These are phyloP conservation scores for Macrotrachela quadricornifera DNA, from an alignment of 1,140 invertebrate species.

Conservation along the genomic window DNA sequence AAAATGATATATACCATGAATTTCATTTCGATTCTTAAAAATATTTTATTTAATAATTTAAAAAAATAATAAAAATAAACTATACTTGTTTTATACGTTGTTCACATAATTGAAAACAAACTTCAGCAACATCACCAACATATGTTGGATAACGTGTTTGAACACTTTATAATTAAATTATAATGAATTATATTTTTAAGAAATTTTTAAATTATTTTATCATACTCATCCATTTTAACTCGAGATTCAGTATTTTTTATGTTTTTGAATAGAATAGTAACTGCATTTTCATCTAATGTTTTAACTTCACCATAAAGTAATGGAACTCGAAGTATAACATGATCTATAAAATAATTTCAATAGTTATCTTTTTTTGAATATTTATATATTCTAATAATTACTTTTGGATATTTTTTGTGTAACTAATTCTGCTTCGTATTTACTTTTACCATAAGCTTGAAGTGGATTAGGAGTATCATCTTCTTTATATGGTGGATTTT, in stretches of 20 bases:
- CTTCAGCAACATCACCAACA: slow-evolving; percentile 30
- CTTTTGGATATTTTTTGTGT: slow-evolving; percentile 11
- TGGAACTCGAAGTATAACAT: slow-evolving; percentile 33
- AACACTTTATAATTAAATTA: neutral
- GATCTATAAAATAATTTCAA: neutral
- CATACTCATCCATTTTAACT: too few relatives aligned
- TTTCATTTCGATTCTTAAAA: neutral
- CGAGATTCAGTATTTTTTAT: slow-evolving; percentile 8
- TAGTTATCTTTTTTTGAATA: neutral
- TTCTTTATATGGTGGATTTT: slow-evolving; percentile 32
- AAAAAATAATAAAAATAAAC: neutral
- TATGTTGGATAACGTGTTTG: slow-evolving; percentile 33
- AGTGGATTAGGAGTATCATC: slow-evolving; percentile 31
- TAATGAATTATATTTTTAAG: too few relatives aligned
- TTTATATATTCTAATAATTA: neutral
- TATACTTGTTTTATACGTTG: neutral
- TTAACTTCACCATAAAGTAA: slow-evolving; percentile 31
- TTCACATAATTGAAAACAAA: slow-evolving; percentile 10
- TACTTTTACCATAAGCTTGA: slow-evolving; percentile 36
- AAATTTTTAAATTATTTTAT: too few relatives aligned
- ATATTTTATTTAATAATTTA: neutral
- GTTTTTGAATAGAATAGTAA: slow-evolving; percentile 31
- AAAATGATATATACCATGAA: slow-evolving; percentile 34
- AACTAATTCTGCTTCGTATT: slow-evolving; percentile 33
- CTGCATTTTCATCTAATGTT: slow-evolving; percentile 35